Evolutionary conservation across 37 sponge, comb jelly and placozoan genomes (phyloP).

Genomic region (Diacarnus erythraeanus): DNA sequence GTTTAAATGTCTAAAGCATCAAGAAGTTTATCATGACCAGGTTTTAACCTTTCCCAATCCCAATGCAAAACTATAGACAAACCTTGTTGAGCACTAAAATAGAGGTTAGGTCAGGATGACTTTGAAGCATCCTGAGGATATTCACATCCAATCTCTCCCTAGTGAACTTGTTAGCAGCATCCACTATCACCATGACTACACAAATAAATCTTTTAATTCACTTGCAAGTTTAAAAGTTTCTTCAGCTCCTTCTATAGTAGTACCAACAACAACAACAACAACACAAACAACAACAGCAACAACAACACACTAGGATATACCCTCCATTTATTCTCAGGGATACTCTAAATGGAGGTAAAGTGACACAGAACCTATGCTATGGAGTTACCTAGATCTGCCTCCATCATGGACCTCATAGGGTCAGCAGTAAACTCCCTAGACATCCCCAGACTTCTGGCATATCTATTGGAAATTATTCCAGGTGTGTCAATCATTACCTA

Average conservation of each 20-base stretch:
- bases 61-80: neutral
- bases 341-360: neutral
- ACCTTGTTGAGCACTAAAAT: constrained; percentile 90
- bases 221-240: too few relatives aligned
- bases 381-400: constrained; percentile 68
- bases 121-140: constrained; percentile 23
- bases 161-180: constrained; percentile 61
- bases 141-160: constrained; percentile 28
- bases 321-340: too few relatives aligned
- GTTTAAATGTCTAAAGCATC: too few relatives aligned
- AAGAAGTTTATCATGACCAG: too few relatives aligned
- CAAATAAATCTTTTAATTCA: too few relatives aligned
- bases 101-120: constrained; percentile 37
- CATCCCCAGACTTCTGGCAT: constrained; percentile 64
- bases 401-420: constrained; percentile 58
- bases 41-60: too few relatives aligned
- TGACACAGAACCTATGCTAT: neutral
- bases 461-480: constrained; percentile 42
- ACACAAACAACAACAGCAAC: neutral
- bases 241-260: too few relatives aligned
- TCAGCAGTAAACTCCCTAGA: constrained; percentile 58
- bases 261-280: neutral
- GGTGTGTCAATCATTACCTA: constrained; percentile 86
- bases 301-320: neutral
- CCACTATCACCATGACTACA: constrained; percentile 79